A percentile compares a stretch with the other conserved stretches of the same genome.
These are phyloP conservation scores for Dreissena rostriformis DNA, from an alignment of 1,140 invertebrate genomes.

Conservation along the genomic window DNA sequence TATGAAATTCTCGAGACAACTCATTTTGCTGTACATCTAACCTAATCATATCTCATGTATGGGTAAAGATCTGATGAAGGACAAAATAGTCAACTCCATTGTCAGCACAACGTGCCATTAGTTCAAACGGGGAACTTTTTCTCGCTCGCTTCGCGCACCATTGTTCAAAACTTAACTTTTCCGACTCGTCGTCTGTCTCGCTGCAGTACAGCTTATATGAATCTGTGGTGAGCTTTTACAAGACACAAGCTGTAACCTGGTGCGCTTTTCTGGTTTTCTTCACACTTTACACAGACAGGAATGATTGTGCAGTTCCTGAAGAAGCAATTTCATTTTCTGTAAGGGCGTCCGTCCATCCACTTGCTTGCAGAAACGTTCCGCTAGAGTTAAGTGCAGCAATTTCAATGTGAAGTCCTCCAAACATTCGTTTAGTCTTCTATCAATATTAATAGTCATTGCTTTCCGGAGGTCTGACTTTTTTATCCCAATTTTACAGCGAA, in stretches of 20 bases:
- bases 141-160: not conserved
- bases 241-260: too few species aligned
- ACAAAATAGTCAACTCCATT: too few species aligned
- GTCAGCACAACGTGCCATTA: not conserved
- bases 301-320: slow-evolving; percentile 57
- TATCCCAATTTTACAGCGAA: too few species aligned
- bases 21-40: not conserved
- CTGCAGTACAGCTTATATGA: not conserved
- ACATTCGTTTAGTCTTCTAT: too few species aligned
- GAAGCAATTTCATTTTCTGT: slow-evolving; percentile 60
- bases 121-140: not conserved
- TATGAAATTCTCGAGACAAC: not conserved
- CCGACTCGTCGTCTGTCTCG: not conserved
- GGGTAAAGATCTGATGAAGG: not conserved
- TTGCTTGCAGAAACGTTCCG: slow-evolving; percentile 56
- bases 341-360: too few species aligned
- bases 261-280: too few species aligned
- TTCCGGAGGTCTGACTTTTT: too few species aligned
- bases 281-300: slow-evolving; percentile 42
- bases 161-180: not conserved
- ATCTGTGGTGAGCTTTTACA: slow-evolving; percentile 8
- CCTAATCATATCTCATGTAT: slow-evolving; percentile 36
- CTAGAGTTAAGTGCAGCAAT: slow-evolving; percentile 30
- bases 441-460: too few species aligned
- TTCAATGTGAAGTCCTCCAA: too few species aligned